These are phyloP conservation scores for Clitarchus hookeri DNA, from an alignment of 2,888 invertebrate species.

Conservation along the genomic window DNA sequence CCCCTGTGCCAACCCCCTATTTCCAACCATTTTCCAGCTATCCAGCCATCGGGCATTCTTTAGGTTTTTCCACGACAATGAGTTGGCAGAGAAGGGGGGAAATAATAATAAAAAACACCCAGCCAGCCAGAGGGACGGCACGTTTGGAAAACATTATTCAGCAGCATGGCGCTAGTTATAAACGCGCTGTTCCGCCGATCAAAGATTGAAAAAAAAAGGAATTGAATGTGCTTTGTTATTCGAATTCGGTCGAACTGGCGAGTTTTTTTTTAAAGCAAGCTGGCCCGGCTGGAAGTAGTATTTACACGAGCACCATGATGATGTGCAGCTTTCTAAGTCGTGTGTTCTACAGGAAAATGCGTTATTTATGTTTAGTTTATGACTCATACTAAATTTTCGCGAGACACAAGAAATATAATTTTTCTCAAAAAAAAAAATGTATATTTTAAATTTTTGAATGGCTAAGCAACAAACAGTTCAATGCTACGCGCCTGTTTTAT, in stretches of 20 bases:
- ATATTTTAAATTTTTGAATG: too few relatives aligned
- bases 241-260: neutral
- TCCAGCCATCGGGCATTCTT: neutral
- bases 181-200: neutral
- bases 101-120: neutral
- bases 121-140: neutral
- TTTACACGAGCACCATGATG: too few relatives aligned
- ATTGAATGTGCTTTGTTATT: neutral
- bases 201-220: neutral
- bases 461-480: too few relatives aligned
- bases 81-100: neutral
- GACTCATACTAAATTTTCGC: too few relatives aligned
- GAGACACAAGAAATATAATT: too few relatives aligned
- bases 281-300: too few relatives aligned
- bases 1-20: neutral
- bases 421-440: too few relatives aligned
- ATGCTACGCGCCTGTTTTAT: too few relatives aligned
- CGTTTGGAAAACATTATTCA: slow-evolving; percentile 3
- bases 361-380: too few relatives aligned
- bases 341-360: too few relatives aligned
- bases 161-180: neutral
- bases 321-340: too few relatives aligned
- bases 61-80: neutral
- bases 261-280: too few relatives aligned
- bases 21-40: neutral